Evolutionary conservation across 2,888 invertebrate genomes (phyloP).

Genomic region (Aelia acuminata): DNA sequence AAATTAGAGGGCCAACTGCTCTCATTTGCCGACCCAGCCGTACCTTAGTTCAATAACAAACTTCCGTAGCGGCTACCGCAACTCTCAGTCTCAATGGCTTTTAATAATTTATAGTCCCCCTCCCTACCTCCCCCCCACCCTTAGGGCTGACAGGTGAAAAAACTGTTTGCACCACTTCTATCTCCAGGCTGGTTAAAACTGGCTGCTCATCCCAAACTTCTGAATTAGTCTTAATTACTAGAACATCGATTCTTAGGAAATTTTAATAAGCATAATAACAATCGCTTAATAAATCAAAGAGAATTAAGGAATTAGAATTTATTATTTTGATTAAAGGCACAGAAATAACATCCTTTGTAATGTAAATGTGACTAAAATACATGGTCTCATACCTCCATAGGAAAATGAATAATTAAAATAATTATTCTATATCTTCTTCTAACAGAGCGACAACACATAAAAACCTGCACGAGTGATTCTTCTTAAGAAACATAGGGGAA

Average conservation of each 20-base stretch:
- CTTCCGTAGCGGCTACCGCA: neutral
- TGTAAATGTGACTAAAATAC: no score
- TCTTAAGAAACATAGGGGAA: no score
- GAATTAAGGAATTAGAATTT: no score
- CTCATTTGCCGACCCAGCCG: constrained; percentile 16
- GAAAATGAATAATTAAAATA: no score
- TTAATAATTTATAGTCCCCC: constrained; percentile 4
- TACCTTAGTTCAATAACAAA: constrained; percentile 49
- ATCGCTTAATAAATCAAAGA: no score
- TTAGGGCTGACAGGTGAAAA: neutral
- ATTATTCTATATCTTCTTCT: no score
- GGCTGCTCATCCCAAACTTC: neutral
- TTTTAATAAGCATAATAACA: neutral
- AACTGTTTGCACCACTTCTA: neutral
- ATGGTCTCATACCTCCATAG: no score
- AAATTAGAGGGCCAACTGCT: constrained; percentile 33
- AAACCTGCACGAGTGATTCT: no score
- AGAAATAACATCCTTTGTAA: no score
- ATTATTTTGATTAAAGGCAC: no score
- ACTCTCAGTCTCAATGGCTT: constrained; percentile 31
- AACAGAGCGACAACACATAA: no score
- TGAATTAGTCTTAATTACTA: neutral
- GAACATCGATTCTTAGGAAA: neutral
- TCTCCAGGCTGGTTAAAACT: neutral
- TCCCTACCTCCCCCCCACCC: no score